Percentiles rank a stretch among this genome's conserved stretches.
Evolutionary conservation across 2,797 vertebrate genomes (phyloP).

Genomic region (Cryptoprocta ferox): DNA sequence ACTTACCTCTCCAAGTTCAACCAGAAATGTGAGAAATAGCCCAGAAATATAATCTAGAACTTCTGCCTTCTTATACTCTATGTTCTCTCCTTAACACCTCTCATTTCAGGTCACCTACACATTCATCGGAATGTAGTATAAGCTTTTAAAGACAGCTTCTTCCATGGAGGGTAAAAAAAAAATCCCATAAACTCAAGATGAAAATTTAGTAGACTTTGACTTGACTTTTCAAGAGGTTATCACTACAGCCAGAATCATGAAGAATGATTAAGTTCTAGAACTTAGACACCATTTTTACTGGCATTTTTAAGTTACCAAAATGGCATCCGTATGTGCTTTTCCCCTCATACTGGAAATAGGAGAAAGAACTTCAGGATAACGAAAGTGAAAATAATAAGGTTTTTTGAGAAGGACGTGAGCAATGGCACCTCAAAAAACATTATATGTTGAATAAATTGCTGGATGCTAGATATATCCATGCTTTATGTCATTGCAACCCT

Average conservation of each 20-base stretch:
- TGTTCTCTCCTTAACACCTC: not conserved
- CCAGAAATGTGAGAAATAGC: constrained; percentile 5
- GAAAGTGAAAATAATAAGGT: not conserved
- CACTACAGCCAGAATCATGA: not conserved
- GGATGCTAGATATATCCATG: not conserved
- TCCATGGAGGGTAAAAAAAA: constrained; percentile 13
- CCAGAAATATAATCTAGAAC: constrained; percentile 38
- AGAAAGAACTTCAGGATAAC: constrained; percentile 5
- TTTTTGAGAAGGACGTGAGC: not conserved
- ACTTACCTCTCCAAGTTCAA: constrained; percentile 61
- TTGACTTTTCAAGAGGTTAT: constrained; percentile 64
- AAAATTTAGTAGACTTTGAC: constrained; percentile 40
- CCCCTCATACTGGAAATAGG: not conserved
- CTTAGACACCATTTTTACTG: not conserved
- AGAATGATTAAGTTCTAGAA: constrained; percentile 50
- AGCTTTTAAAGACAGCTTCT: constrained; percentile 54
- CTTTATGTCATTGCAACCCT: not conserved
- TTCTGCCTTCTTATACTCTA: not conserved
- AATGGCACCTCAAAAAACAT: not conserved
- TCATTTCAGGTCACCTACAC: not conserved
- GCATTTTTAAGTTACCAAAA: constrained; percentile 24
- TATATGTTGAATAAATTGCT: not conserved
- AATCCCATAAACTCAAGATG: not conserved
- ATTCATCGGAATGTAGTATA: constrained; percentile 21
- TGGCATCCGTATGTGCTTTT: not conserved